These are phyloP conservation scores for Neopelma chrysocephalum DNA, from an alignment of 2,797 vertebrate genomes.

Conservation along the genomic window DNA sequence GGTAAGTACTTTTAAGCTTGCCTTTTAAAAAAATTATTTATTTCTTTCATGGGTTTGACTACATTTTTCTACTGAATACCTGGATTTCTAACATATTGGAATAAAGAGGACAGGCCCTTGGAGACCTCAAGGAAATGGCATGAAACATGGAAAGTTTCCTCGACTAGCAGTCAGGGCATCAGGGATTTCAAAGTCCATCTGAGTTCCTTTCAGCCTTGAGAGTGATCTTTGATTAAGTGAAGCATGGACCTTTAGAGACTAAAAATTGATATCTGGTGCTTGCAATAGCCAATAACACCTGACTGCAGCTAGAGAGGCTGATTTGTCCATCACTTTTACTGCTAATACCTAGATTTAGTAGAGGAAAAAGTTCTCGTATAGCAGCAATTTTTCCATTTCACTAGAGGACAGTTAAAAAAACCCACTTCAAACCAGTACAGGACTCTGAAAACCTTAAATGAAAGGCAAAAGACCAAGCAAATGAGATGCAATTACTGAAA, in stretches of 20 bases:
- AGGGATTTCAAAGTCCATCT: not conserved
- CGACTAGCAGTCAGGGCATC: not conserved
- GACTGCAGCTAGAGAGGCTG: not conserved
- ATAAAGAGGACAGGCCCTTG: not conserved
- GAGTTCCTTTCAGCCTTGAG: not conserved
- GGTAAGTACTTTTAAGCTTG: not conserved
- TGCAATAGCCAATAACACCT: not conserved
- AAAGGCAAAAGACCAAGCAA: not conserved
- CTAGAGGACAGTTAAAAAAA: not conserved
- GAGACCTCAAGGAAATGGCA: not conserved
- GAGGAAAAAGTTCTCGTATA: not conserved
- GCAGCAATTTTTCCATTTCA: not conserved
- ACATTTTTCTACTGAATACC: not conserved
- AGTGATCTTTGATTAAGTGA: not conserved
- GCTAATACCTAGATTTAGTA: not conserved
- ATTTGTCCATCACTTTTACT: not conserved
- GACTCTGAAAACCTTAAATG: not conserved
- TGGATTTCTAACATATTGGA: accelerated
- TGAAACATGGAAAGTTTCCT: not conserved
- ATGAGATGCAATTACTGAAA: not conserved
- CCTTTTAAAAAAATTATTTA: not conserved
- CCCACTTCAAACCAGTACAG: not conserved
- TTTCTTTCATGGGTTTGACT: not conserved
- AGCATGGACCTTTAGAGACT: not conserved
- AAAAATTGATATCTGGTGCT: not conserved